Conservation (phyloP, 2,888 invertebrate species). For the Lysandra coridon region DNA sequence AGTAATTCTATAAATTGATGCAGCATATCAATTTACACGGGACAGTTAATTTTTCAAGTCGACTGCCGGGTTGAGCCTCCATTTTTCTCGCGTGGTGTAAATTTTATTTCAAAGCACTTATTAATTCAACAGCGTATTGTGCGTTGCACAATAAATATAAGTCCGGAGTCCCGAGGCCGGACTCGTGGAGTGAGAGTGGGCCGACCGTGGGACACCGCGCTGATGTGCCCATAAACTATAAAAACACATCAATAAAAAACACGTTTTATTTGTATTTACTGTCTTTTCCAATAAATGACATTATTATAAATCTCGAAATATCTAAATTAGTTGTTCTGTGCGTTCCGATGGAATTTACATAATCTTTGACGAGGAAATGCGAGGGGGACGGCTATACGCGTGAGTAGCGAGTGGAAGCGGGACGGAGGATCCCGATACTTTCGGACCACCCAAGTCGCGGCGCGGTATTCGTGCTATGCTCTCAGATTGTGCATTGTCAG, state of each 20-base stretch:
- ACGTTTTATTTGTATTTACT: conserved; percentile 20
- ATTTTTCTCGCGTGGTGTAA: conserved; percentile 5
- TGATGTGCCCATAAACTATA: conserved; percentile 19
- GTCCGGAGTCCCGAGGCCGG: conserved; percentile 4
- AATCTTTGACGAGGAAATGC: conserved; percentile 56
- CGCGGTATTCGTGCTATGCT: conserved; percentile 63
- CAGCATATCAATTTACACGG: conserved; percentile 9
- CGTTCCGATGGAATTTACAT: conserved; percentile 45
- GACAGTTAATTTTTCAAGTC: neutral
- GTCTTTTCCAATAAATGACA: conserved; percentile 25
- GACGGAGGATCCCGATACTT: conserved; percentile 46
- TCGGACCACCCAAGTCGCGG: conserved; percentile 72
- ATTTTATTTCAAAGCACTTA: conserved; percentile 9
- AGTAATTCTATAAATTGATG: neutral
- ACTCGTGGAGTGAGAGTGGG: conserved; percentile 13
- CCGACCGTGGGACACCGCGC: conserved; percentile 15
- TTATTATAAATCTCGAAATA: conserved; percentile 36
- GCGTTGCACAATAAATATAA: conserved; percentile 2
- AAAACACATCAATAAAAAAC: conserved; percentile 21
- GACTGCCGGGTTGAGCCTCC: neutral
- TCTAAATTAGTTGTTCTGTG: conserved; percentile 42
- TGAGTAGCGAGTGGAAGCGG: conserved; percentile 42
- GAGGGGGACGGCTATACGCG: conserved; percentile 31
- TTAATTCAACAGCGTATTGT: conserved; percentile 13
- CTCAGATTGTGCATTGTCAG: conserved; percentile 50